Base-by-base conservation (phyloP, 2,113 vertebrate genomes). In the Nyctereutes procyonoides region DNA sequence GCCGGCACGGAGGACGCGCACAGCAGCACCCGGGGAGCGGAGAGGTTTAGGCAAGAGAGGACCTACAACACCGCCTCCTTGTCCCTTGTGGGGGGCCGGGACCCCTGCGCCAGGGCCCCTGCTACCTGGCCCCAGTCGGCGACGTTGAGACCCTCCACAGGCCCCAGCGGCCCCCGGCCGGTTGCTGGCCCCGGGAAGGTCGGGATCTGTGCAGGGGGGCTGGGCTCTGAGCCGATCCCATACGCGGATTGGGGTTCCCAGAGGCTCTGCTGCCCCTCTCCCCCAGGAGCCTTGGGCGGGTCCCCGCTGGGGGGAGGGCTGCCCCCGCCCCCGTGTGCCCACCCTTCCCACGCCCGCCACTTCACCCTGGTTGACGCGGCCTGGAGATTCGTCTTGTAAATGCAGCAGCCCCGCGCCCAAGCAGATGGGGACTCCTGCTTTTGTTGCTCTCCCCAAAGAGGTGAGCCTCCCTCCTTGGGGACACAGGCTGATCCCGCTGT, bases 341-440 rank as follows among this genome's bases (percentile, higher is more conserved):
- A 22, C 10, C 32, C 16, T 51, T 13, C 10, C 2, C 7, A 26
- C 0, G 0, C 53, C 32, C 4, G 0, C 19, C 63, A n/a, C 43
- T 43, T 92, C 65, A 65, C 48, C 24, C 53, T 63, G 5, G n/a
- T 28, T 77, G 32, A 43, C 43, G 2, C 2, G 65, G 56, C 14
- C 94, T 73, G 60, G 76, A 76, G 71, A 53, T 53, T 56, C 77
- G 62, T 77, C 80, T 65, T 53, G 60, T 81, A 90, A 85, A 48
- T 5, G 38, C 0, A 26, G 67, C 58, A 84, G 77, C 65, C n/a
- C 7, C 4, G 7, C n/a, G n/a, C 19, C 17, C 17, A 28, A 53
- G 65, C 48, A 83, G 32, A 60, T 0, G 20, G 53, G n/a, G 17
- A 51, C 19, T 56, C 60, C 20, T 60, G 12, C 48, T 60, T 58